Conservation (phyloP, 2,888 invertebrate genomes). For the Latrodectus elegans region DNA sequence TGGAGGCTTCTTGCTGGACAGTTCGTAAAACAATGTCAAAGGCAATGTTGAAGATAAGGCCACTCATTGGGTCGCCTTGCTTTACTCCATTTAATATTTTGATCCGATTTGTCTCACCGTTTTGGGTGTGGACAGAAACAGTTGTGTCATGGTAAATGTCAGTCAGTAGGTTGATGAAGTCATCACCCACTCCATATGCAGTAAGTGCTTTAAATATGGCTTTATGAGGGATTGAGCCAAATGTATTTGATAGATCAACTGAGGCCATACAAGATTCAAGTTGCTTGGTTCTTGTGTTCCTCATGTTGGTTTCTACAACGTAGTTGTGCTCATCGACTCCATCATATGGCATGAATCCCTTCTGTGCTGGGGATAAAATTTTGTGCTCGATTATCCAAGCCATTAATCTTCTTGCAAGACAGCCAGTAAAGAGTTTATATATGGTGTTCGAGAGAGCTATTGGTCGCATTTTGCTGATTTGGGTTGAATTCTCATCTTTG, state of each 20-base stretch:
- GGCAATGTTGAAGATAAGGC: neutral
- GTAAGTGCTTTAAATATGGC: neutral
- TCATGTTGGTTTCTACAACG: neutral
- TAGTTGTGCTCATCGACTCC: neutral
- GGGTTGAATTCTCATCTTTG: neutral
- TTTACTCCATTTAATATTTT: neutral
- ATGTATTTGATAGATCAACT: neutral
- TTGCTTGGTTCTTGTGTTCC: neutral
- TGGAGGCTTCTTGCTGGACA: too few relatives aligned
- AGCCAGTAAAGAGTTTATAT: neutral
- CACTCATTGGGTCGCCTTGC: constrained; percentile 4
- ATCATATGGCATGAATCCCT: neutral
- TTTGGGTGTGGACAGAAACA: neutral
- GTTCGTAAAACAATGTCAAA: neutral
- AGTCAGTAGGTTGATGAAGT: neutral
- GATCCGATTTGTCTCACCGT: neutral
- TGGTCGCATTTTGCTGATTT: neutral
- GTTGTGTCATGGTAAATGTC: neutral
- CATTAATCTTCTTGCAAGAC: neutral
- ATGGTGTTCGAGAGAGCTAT: constrained; percentile 1
- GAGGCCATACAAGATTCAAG: neutral
- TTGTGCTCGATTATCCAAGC: neutral
- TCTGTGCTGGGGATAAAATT: neutral
- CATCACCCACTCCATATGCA: too few relatives aligned
- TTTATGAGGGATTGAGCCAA: neutral